Conservation (phyloP, 2,888 invertebrate genomes). For the Drosophila flavopinicola region DNA sequence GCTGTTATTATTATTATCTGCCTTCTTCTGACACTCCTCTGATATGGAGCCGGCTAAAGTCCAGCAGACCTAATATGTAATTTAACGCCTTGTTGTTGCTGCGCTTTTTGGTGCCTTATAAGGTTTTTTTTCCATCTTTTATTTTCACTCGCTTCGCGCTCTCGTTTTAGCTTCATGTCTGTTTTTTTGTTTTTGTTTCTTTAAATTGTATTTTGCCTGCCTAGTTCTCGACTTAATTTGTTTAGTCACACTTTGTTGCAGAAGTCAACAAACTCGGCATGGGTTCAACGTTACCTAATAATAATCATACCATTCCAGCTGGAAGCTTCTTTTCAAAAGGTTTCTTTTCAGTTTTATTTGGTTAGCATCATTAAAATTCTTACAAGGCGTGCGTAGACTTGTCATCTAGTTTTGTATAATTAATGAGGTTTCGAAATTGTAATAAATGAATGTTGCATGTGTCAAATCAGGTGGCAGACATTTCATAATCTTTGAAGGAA, state of each 20-base stretch:
- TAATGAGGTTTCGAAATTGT: conserved; percentile 47
- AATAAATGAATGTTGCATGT: neutral
- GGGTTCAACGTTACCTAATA: conserved; percentile 63
- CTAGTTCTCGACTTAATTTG: conserved; percentile 70
- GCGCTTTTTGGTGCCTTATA: conserved; percentile 43
- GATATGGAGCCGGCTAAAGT: conserved; percentile 18
- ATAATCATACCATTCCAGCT: conserved; percentile 42
- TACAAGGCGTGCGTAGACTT: conserved; percentile 47
- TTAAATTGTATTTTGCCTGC: conserved; percentile 20
- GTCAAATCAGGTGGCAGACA: conserved; percentile 17
- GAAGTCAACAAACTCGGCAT: conserved; percentile 77
- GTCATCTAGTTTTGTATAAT: conserved; percentile 63
- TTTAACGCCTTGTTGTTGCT: conserved; percentile 62
- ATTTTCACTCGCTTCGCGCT: conserved; percentile 29
- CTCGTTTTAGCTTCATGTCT: conserved; percentile 44
- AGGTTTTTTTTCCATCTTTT: conserved; percentile 29
- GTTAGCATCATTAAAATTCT: conserved; percentile 59
- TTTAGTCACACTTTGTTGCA: conserved; percentile 78
- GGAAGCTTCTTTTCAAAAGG: conserved; percentile 9
- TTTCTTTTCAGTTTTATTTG: conserved; percentile 38
- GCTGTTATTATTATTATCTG: conserved; percentile 41
- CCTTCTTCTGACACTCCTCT: conserved; percentile 58
- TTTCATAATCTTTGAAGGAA: neutral
- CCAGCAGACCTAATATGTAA: conserved; percentile 64
- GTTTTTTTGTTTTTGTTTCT: neutral